A percentile compares a stretch with the other conserved stretches of the same genome.
Conservation (phyloP, 2,797 vertebrate species). For the Lithobates pipiens region DNA sequence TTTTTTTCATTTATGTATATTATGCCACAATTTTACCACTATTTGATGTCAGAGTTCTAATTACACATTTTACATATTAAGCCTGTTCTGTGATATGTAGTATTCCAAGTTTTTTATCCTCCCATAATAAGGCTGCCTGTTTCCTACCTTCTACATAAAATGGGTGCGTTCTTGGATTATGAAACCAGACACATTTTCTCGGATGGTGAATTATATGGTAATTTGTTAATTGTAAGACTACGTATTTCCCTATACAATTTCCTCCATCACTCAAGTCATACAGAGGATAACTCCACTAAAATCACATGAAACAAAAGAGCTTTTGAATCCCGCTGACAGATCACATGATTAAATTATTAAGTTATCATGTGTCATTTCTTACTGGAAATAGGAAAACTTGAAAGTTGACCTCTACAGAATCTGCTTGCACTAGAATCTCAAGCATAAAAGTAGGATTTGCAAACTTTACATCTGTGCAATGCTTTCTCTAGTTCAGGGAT, state of each 20-base stretch:
- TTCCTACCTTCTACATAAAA: neutral
- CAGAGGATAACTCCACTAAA: constrained; percentile 37
- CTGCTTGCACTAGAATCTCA: neutral
- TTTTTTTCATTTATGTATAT: no score
- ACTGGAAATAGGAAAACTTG: constrained; percentile 6
- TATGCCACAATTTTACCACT: no score
- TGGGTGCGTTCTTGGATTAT: neutral
- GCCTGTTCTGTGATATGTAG: neutral
- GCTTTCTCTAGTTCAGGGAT: no score
- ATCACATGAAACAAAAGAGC: constrained; percentile 26
- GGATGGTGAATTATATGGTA: constrained; percentile 35
- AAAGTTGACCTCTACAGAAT: constrained; percentile 27
- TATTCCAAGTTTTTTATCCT: neutral
- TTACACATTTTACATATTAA: neutral
- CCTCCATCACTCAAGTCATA: constrained; percentile 46
- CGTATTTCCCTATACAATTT: constrained; percentile 27
- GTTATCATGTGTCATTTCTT: constrained; percentile 20
- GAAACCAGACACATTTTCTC: constrained; percentile 33
- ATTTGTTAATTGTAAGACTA: constrained; percentile 50
- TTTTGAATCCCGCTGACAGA: constrained; percentile 18
- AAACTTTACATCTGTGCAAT: neutral
- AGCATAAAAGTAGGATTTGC: no score
- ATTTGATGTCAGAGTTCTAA: no score
- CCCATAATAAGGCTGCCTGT: neutral
- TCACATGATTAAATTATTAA: constrained; percentile 43